Evolutionary conservation across 1,140 invertebrate genomes (phyloP).

Genomic region (Scaptomyza montana): DNA sequence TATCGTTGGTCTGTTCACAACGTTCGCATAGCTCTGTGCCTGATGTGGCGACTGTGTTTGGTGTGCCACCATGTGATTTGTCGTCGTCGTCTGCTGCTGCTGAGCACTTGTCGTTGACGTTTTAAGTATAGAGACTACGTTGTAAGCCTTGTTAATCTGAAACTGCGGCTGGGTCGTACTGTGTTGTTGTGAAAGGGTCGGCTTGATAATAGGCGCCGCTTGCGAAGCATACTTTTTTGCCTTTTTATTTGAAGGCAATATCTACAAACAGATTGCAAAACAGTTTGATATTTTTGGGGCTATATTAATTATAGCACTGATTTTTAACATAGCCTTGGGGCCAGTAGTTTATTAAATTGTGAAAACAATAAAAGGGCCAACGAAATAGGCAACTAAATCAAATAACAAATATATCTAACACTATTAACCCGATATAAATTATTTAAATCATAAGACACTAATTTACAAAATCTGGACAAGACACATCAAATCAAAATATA

Average conservation of each 20-base stretch:
- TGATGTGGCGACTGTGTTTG: conserved; percentile 30
- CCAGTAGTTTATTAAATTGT: no score
- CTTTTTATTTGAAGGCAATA: conserved; percentile 72
- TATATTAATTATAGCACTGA: conserved; percentile 3
- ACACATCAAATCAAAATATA: no score
- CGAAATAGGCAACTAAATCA: no score
- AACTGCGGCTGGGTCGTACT: conserved; percentile 54
- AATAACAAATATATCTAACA: no score
- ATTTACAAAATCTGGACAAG: no score
- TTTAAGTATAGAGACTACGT: conserved; percentile 61
- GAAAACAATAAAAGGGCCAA: no score
- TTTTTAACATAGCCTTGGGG: background rate
- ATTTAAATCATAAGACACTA: no score
- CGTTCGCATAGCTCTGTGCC: conserved; percentile 54
- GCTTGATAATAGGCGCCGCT: conserved; percentile 43
- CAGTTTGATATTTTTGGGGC: conserved; percentile 33
- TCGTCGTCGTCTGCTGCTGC: no score
- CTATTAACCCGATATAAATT: no score
- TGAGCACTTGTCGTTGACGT: conserved; percentile 41
- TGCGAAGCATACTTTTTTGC: conserved; percentile 57
- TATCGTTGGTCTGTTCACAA: conserved; percentile 46
- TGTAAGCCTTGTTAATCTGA: conserved; percentile 66
- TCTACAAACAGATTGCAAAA: conserved; percentile 72
- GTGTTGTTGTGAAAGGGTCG: conserved; percentile 36
- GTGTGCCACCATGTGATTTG: conserved; percentile 10